phyloP scores from a whole-genome alignment of 2,888 invertebrate genomes.

The Hylaea fasciaria region DNA sequence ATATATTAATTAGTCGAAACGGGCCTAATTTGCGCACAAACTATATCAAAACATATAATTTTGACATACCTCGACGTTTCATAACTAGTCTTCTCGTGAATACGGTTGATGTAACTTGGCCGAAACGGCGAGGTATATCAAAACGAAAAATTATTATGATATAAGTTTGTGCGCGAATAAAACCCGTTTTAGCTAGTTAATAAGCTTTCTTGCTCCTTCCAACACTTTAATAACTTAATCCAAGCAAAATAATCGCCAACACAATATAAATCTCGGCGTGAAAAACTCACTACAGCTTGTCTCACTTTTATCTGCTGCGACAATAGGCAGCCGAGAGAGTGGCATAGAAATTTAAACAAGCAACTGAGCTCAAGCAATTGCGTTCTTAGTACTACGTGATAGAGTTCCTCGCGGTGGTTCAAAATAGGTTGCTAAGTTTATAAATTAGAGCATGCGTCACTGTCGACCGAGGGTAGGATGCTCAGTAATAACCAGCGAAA shows the following conservation, averaged over 20 bases:
- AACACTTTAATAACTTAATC: slow-evolving; percentile 35
- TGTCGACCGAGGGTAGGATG: slow-evolving; percentile 65
- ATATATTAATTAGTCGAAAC: too few species aligned
- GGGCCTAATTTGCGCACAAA: too few species aligned
- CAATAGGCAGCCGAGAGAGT: slow-evolving; percentile 66
- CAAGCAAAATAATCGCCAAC: slow-evolving; percentile 40
- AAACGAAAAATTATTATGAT: too few species aligned
- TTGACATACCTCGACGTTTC: too few species aligned
- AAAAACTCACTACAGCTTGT: slow-evolving; percentile 62
- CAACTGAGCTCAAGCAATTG: slow-evolving; percentile 46
- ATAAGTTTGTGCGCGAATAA: too few species aligned
- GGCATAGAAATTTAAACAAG: slow-evolving; percentile 46
- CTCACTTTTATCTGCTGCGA: slow-evolving; percentile 70
- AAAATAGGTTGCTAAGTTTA: slow-evolving; percentile 56
- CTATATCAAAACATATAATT: too few species aligned
- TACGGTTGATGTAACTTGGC: too few species aligned
- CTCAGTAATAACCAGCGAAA: slow-evolving; percentile 76
- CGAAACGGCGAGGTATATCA: too few species aligned
- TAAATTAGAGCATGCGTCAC: slow-evolving; percentile 79
- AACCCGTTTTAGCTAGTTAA: too few species aligned
- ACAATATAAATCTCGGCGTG: slow-evolving; percentile 62
- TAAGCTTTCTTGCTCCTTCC: background rate
- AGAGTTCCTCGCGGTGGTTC: slow-evolving; percentile 46
- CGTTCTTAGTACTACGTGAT: slow-evolving; percentile 49
- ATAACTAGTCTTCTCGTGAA: too few species aligned